Percentiles rank a stretch among this genome's conserved stretches.
Evolutionary conservation across 2,888 invertebrate genomes (phyloP).

Genomic region (Cataglyphis cursor): DNA sequence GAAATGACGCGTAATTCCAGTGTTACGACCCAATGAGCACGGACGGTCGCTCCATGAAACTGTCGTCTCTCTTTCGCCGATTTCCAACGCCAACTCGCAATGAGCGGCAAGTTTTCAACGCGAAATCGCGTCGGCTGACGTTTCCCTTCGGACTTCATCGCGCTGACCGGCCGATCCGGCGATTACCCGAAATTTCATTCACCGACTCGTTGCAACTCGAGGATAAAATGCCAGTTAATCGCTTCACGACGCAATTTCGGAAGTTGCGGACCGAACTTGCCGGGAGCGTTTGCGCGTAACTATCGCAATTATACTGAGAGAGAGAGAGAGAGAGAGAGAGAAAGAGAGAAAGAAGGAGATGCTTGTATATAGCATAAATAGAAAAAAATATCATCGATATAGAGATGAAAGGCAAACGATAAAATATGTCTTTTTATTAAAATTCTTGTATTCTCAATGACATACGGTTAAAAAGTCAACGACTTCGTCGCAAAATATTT

Average conservation of each 20-base stretch:
- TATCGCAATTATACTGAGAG: slow-evolving; percentile 22
- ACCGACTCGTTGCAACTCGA: slow-evolving; percentile 41
- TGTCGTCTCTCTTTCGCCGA: slow-evolving; percentile 45
- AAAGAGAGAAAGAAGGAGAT: not conserved
- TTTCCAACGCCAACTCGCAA: slow-evolving; percentile 16
- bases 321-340: not conserved
- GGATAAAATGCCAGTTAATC: slow-evolving; percentile 55
- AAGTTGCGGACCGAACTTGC: slow-evolving; percentile 54
- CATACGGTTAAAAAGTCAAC: not conserved
- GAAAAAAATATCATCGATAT: not conserved
- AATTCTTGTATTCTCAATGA: not conserved
- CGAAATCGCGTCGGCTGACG: slow-evolving; percentile 48
- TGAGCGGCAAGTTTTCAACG: slow-evolving; percentile 45
- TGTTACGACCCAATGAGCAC: slow-evolving; percentile 9
- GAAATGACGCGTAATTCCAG: slow-evolving; percentile 30
- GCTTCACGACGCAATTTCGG: slow-evolving; percentile 44
- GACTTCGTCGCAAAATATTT: no score
- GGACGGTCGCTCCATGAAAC: slow-evolving; percentile 10
- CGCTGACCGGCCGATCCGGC: slow-evolving; percentile 46
- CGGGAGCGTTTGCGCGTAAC: slow-evolving; percentile 51
- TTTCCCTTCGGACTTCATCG: slow-evolving; percentile 45
- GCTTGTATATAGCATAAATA: not conserved
- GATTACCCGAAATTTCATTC: slow-evolving; percentile 52
- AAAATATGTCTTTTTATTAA: not conserved
- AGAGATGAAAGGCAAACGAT: not conserved